Evolutionary conservation across 1,140 invertebrate genomes (phyloP).

Genomic region (Oedothorax gibbosus): DNA sequence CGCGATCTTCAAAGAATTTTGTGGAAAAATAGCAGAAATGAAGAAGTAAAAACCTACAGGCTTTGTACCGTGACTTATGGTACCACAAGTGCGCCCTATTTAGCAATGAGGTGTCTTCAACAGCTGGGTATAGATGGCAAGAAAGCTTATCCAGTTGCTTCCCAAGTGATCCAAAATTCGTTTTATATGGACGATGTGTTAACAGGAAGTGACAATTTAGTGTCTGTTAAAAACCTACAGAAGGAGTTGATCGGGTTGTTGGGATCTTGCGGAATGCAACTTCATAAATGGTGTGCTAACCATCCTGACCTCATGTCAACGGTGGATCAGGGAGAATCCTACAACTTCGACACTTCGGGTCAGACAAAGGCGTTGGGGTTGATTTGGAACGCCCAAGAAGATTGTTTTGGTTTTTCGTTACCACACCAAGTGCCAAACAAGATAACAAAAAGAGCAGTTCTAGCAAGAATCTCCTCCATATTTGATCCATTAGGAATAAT

Average conservation of each 20-base stretch:
- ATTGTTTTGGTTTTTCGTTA: constrained; percentile 9
- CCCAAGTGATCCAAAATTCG: constrained; percentile 16
- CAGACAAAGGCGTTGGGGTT: neutral
- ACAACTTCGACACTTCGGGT: constrained; percentile 60
- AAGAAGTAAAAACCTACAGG: constrained; percentile 65
- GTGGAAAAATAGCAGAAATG: constrained; percentile 65
- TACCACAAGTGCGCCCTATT: constrained; percentile 65
- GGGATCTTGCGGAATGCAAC: constrained; percentile 61
- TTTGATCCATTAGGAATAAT: constrained; percentile 70
- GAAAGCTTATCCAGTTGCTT: constrained; percentile 59
- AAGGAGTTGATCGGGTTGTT: constrained; percentile 48
- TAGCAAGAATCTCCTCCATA: constrained; percentile 62
- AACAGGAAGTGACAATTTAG: constrained; percentile 49
- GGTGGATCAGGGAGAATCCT: constrained; percentile 64
- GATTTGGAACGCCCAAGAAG: constrained; percentile 3
- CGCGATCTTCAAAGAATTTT: constrained; percentile 67
- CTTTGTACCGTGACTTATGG: constrained; percentile 67
- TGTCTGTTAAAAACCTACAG: constrained; percentile 56
- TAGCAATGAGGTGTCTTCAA: constrained; percentile 64
- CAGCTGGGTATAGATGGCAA: constrained; percentile 64
- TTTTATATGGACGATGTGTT: constrained; percentile 65
- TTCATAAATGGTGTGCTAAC: constrained; percentile 62
- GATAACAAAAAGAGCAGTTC: constrained; percentile 1
- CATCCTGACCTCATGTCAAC: neutral
- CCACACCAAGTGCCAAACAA: neutral